A percentile compares a stretch with the other conserved stretches of the same genome.
These are phyloP conservation scores for Gymnodraco acuticeps DNA, from an alignment of 2,797 vertebrate species.

Conservation along the genomic window DNA sequence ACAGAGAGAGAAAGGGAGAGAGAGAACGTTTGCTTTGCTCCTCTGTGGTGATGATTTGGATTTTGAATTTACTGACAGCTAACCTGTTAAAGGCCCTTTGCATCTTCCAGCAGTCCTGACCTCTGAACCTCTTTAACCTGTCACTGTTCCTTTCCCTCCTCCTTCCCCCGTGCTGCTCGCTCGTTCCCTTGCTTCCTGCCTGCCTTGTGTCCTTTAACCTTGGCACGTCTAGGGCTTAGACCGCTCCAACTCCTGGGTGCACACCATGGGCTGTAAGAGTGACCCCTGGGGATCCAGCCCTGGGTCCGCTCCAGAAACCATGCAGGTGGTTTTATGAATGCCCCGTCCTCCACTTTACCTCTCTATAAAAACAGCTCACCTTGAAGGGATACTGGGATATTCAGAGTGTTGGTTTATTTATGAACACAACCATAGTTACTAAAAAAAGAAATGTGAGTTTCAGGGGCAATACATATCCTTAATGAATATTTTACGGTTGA, in stretches of 20 bases:
- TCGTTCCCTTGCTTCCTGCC: slow-evolving; percentile 79
- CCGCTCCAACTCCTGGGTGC: slow-evolving; percentile 99
- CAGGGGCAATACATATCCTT: neutral
- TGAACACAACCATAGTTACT: slow-evolving; percentile 29
- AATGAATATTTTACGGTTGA: neutral
- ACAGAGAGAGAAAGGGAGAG: slow-evolving; percentile 43
- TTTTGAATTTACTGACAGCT: slow-evolving; percentile 58
- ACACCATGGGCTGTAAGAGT: slow-evolving; percentile 99
- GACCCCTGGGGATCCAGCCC: slow-evolving; percentile 99
- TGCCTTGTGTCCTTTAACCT: slow-evolving; percentile 86
- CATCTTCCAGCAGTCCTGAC: slow-evolving; percentile 72
- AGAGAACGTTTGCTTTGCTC: slow-evolving; percentile 51
- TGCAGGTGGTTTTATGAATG: slow-evolving; percentile 94
- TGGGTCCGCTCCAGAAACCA: slow-evolving; percentile 95
- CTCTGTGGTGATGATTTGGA: slow-evolving; percentile 62
- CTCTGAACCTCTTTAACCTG: slow-evolving; percentile 83
- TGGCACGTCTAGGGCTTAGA: slow-evolving; percentile 94
- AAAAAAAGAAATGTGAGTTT: neutral
- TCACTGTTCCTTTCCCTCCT: slow-evolving; percentile 89
- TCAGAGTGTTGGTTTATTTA: slow-evolving; percentile 74
- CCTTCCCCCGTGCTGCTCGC: slow-evolving; percentile 82
- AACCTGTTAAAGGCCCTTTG: slow-evolving; percentile 61
- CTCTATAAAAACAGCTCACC: slow-evolving; percentile 67
- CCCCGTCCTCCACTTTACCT: slow-evolving; percentile 68
- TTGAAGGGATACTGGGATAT: slow-evolving; percentile 71